Base-by-base conservation (phyloP, 2,888 invertebrate genomes). In the Bembecia ichneumoniformis region DNA sequence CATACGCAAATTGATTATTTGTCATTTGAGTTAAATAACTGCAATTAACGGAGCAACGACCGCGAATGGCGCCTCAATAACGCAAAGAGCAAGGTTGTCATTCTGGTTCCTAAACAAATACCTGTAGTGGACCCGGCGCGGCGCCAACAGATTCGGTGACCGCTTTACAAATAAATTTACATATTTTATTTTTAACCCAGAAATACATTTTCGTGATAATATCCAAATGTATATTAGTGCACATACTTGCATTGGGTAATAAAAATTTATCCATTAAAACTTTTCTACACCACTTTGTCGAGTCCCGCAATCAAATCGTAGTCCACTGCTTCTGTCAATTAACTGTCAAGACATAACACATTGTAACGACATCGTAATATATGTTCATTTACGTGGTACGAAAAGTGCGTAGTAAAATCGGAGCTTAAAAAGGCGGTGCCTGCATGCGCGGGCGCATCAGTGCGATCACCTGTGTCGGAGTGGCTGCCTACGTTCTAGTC, bases 41-140 rank as follows among this genome's bases (percentile, higher is more conserved):
- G 86, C 84, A 83, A 80, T 68, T 74, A n/a, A 58, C 71, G 72
- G 68, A 82, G 69, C 86, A 84, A 83, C 77, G 86, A 84, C 84
- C 86, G 74, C 66, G 64, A 71, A 66, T 61, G 71, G 71, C 70
- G 69, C 71, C 68, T 60, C 65, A 59, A 59, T 57, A 55, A 51
- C 56, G 51, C 52, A 58, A 9, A 59, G 58, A 58, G 59, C 64
- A 69, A 77, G 76, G 76, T 76, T 74, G 82, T 76, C 71, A 71
- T 71, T 72, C 86, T 69, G 79, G 82, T 82, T 82, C 67, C 69
- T 65, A 79, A 79, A 74, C 68, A 75, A 73, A 75, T 59, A 58
- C 50, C 40, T 40, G 40, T 40, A 40, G 13, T 14, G 7, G 28
- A 28, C 28, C 40, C 40, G 40, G 40, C 14, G 40, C 40, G 49